Percentiles rank a stretch among this genome's conserved stretches.
Evolutionary conservation across 2,113 vertebrate species (phyloP).

Genomic region (Dinomys branickii): DNA sequence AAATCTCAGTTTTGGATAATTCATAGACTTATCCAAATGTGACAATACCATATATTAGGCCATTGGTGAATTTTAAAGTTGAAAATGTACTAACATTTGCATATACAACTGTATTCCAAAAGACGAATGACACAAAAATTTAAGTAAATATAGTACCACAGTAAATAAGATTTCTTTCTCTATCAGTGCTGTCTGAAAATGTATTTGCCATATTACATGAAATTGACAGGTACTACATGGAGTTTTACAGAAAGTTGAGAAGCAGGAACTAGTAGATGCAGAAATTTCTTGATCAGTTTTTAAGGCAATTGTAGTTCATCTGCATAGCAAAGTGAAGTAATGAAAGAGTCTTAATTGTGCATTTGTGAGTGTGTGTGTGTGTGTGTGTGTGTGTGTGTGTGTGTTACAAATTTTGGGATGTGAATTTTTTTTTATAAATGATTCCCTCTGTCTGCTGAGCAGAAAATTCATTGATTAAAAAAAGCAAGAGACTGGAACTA

Average conservation of each 20-base stretch:
- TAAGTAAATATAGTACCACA: background rate
- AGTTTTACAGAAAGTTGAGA: background rate
- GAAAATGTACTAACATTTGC: background rate
- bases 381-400: background rate
- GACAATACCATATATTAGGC: background rate
- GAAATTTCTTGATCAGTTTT: background rate
- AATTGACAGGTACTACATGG: no score
- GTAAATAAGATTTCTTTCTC: background rate
- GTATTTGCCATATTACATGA: background rate
- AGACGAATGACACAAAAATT: background rate
- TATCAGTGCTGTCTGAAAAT: background rate
- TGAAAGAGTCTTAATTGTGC: background rate
- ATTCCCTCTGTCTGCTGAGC: background rate
- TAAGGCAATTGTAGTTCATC: background rate
- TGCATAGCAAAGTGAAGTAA: background rate
- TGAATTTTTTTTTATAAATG: background rate
- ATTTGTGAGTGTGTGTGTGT: background rate
- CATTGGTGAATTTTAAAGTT: slow-evolving; percentile 27
- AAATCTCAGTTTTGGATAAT: background rate
- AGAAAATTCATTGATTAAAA: background rate
- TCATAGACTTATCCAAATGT: background rate
- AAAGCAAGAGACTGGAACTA: background rate
- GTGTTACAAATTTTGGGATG: background rate
- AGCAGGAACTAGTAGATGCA: background rate
- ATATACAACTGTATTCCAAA: background rate